phyloP scores from a whole-genome alignment of 2,888 invertebrate species.

The Branchinecta sandiegonensis region DNA sequence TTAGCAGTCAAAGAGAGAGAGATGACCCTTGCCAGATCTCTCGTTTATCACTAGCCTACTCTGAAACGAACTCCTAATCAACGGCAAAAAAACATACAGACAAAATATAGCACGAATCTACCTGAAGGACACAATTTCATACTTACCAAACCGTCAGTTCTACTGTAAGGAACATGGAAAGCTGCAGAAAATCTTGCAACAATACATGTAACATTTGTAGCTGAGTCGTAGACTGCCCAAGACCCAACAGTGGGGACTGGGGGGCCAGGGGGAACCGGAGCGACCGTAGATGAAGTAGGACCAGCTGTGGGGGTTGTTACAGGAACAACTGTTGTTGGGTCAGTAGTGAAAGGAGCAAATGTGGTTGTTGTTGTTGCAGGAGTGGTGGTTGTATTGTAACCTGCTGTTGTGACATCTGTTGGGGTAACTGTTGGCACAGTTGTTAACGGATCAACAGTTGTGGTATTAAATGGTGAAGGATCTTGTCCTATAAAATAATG shows the following conservation, averaged over 20 bases:
- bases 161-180: slow-evolving; percentile 44
- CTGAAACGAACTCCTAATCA: too few relatives aligned
- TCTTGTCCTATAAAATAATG: too few relatives aligned
- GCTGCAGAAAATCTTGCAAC: slow-evolving; percentile 50
- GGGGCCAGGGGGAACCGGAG: slow-evolving; percentile 28
- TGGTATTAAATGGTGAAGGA: slow-evolving; percentile 27
- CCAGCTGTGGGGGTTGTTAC: slow-evolving; percentile 24
- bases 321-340: slow-evolving; percentile 21
- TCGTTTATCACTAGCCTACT: too few relatives aligned
- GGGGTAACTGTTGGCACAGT: slow-evolving; percentile 34
- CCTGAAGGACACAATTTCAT: too few relatives aligned
- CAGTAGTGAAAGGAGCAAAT: background rate
- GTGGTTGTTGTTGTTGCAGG: slow-evolving; percentile 27
- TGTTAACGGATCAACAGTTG: slow-evolving; percentile 32
- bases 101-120: too few relatives aligned
- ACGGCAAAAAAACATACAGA: too few relatives aligned
- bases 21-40: too few relatives aligned
- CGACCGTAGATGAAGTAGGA: slow-evolving; percentile 13
- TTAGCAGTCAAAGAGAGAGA: too few relatives aligned
- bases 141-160: slow-evolving; percentile 34
- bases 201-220: slow-evolving; percentile 45
- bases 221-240: slow-evolving; percentile 38
- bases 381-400: slow-evolving; percentile 30
- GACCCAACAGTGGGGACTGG: slow-evolving; percentile 36
- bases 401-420: slow-evolving; percentile 35